Base-by-base conservation (phyloP, 92 coral and sea anemone genomes). In the Parazoanthus darwini region DNA sequence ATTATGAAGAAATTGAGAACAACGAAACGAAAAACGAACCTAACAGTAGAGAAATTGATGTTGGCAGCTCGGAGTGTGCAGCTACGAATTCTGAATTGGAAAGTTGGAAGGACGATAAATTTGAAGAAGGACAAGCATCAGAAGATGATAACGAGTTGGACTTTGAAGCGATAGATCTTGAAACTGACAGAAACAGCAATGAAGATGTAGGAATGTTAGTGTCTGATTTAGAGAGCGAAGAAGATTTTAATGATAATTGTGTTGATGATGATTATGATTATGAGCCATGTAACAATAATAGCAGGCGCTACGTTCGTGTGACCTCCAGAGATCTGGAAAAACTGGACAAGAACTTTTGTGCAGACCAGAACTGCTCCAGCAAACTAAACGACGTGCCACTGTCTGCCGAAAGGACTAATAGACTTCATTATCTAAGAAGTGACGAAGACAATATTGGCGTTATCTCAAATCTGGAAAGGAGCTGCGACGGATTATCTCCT, bases 291-390 rank as follows among this genome's bases (percentile, higher is more conserved):
- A 35, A 33, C 33, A 56, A 33, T 18, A 48, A 44, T 23, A 50
- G 39, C n/a, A 84, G 39, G 46, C 67, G 35, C 6, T 71, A 84
- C 46, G 46, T 9, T 84, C 87, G 87, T 51, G 78, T 84, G 66
- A 84, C 87, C 63, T 84, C 87, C 46, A 84, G 42, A 72, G 87
- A 71, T 84, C 33, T 84, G 22, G 68, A 84, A 5, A 44, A 73
- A 43, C 26, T 2, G 4, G 48, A 84, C 26, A 54, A 44, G 36
- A 16, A 43, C 50, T 33, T 56, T 10, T 58, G 16, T 29, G 46
- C 29, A 5, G 37, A 4, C 20, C 54, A 82, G 18, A 23, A 74
- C 35, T 15, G 56, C 51, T 29, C 65, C 8, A 50, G 23, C 25
- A 33, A 44, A 72, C 3, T 20, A 22, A 33, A 71, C 33, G 66